These are phyloP conservation scores for Barbus barbus DNA, from an alignment of 2,113 vertebrate genomes.

Conservation along the genomic window DNA sequence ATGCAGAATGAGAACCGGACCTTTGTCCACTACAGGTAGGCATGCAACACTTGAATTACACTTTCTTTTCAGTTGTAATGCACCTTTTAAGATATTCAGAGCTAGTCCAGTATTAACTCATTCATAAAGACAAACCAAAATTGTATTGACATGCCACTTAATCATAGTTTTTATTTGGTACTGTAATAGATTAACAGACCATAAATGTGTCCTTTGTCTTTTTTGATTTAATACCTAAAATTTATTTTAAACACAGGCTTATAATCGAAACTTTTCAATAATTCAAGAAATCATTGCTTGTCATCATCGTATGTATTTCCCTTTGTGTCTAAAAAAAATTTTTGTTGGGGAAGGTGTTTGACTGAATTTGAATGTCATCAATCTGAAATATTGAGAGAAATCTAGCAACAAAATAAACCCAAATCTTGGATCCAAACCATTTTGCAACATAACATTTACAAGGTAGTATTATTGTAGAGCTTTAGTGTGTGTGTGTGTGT, in stretches of 20 bases:
- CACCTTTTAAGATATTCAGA: neutral
- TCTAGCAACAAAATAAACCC: neutral
- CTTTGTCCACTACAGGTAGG: slow-evolving; percentile 98
- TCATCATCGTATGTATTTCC: neutral
- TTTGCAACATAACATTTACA: neutral
- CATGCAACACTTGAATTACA: slow-evolving; percentile 21
- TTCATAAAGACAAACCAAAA: neutral
- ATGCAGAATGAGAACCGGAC: slow-evolving; percentile 83
- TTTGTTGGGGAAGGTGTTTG: neutral
- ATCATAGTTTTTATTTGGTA: neutral
- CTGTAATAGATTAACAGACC: neutral
- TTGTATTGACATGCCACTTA: neutral
- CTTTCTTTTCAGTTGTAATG: neutral
- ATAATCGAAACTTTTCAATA: neutral
- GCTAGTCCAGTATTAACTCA: neutral
- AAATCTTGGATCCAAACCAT: neutral
- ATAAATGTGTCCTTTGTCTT: neutral
- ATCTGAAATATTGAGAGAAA: neutral
- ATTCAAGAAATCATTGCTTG: neutral
- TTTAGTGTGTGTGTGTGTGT: neutral
- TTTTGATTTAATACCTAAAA: neutral
- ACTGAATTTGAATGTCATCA: neutral
- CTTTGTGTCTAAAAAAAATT: neutral
- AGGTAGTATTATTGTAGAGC: neutral
- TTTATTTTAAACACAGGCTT: neutral